Evolutionary conservation across 2,888 invertebrate genomes (phyloP).

Genomic region (Phaedon cochleariae): DNA sequence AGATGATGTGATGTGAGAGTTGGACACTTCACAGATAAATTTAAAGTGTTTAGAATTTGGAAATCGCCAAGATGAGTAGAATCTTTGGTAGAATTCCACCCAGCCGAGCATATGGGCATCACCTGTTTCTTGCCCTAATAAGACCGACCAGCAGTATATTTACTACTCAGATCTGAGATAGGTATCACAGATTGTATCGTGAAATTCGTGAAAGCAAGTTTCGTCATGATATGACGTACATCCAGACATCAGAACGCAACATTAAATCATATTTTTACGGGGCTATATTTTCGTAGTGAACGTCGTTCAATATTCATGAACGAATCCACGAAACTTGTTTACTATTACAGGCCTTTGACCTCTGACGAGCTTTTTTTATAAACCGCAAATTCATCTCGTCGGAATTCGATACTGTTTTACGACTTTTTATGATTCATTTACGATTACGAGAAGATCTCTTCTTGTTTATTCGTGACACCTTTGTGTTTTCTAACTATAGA

Average conservation of each 20-base stretch:
- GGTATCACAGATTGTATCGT: too few species aligned
- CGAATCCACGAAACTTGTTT: slow-evolving; percentile 19
- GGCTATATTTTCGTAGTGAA: slow-evolving; percentile 16
- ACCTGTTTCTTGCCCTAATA: too few species aligned
- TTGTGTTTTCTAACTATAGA: too few species aligned
- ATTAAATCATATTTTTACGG: not conserved
- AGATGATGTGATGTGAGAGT: too few species aligned
- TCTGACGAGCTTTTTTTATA: slow-evolving; percentile 13
- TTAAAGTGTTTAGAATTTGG: too few species aligned
- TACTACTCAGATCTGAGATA: too few species aligned
- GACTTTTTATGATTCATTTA: slow-evolving; percentile 10
- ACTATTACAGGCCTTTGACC: slow-evolving; percentile 16
- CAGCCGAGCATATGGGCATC: not conserved
- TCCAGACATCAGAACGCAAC: not conserved
- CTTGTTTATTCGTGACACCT: not conserved
- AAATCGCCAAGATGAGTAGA: too few species aligned
- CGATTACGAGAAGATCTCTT: not conserved
- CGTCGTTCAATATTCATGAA: slow-evolving; percentile 19
- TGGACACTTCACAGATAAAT: too few species aligned
- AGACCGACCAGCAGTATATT: too few species aligned
- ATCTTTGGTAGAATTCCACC: not conserved
- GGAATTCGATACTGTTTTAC: slow-evolving; percentile 20
- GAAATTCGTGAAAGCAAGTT: too few species aligned
- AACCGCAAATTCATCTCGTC: slow-evolving; percentile 21
- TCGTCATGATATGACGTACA: too few species aligned